Evolutionary conservation across 2,113 vertebrate species (phyloP).

Genomic region (Ahaetulla prasina): DNA sequence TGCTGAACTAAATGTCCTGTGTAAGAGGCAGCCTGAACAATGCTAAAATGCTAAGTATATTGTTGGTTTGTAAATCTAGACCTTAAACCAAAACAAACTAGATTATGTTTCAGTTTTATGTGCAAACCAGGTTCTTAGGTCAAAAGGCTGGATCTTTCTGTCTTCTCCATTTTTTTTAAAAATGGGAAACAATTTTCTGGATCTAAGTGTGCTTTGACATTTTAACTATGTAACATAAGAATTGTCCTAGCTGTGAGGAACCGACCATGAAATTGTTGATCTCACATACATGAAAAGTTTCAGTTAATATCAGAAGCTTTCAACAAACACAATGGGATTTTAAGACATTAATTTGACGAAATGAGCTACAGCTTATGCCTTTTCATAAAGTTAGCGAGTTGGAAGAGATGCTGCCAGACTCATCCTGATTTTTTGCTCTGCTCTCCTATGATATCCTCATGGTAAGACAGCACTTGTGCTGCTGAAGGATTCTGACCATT

Average conservation of each 20-base stretch:
- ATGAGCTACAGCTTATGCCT: neutral
- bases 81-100: neutral
- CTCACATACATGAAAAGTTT: neutral
- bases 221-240: neutral
- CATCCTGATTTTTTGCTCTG: neutral
- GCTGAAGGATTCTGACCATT: conserved; percentile 43
- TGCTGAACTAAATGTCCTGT: neutral
- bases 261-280: neutral
- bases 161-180: too few relatives aligned
- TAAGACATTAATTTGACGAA: neutral
- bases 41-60: neutral
- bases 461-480: conserved; percentile 25
- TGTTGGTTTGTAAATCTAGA: neutral
- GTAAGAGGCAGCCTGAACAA: neutral
- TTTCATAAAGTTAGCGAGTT: neutral
- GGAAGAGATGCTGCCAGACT: neutral
- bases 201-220: neutral
- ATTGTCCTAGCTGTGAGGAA: neutral
- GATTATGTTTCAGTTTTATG: neutral
- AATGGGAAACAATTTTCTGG: neutral
- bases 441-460: neutral
- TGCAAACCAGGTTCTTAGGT: neutral
- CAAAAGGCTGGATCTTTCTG: neutral
- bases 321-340: neutral
- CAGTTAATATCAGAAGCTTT: neutral